Evolutionary conservation across 2,888 invertebrate genomes (phyloP).

Genomic region (Iselma pallidipennis): DNA sequence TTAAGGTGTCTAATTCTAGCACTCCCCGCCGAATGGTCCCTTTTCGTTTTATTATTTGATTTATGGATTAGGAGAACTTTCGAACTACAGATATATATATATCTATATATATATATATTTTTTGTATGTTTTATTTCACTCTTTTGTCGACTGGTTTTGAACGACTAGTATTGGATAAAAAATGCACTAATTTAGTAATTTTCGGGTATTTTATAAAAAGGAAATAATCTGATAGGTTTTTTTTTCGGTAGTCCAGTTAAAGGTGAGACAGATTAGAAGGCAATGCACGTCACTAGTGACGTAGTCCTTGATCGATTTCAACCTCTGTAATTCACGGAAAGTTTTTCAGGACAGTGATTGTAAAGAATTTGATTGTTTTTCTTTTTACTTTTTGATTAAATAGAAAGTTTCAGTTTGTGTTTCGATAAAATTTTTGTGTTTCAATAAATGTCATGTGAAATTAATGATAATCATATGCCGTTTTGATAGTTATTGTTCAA

Average conservation of each 20-base stretch:
- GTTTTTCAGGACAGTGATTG: neutral
- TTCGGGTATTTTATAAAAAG: too few species aligned
- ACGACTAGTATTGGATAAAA: neutral
- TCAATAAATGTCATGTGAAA: neutral
- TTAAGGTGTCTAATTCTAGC: constrained; percentile 29
- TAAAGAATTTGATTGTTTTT: neutral
- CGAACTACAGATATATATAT: constrained; percentile 6
- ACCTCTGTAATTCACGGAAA: neutral
- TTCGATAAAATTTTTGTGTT: too few species aligned
- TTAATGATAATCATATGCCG: neutral
- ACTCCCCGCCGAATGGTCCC: neutral
- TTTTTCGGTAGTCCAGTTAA: neutral
- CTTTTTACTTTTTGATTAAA: too few species aligned
- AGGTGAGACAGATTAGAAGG: neutral
- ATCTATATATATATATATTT: neutral
- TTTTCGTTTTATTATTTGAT: neutral
- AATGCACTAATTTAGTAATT: neutral
- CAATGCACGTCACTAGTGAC: neutral
- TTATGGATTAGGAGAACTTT: constrained; percentile 10
- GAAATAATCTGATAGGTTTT: too few species aligned
- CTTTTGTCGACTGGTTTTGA: neutral
- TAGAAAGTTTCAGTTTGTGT: too few species aligned
- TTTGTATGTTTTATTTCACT: constrained; percentile 2
- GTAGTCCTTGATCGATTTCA: neutral
- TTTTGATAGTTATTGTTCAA: constrained; percentile 4